Base-by-base conservation (phyloP, 1,140 invertebrate genomes). In the Panagrolaimus sp. region DNA sequence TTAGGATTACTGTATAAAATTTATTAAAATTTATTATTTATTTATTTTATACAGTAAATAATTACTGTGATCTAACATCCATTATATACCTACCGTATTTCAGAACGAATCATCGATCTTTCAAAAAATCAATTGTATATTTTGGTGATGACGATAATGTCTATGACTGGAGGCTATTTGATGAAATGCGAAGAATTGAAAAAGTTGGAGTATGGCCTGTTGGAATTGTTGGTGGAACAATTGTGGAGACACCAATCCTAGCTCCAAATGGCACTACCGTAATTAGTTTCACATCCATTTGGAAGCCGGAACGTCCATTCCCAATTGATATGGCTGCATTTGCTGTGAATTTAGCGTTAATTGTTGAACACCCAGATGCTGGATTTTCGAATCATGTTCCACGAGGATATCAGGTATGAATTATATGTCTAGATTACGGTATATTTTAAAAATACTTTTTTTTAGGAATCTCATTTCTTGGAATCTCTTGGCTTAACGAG, bases 81-180 rank as follows among this genome's bases (percentile, higher is more conserved):
- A n/a, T n/a, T n/a, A n/a, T n/a, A n/a, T n/a, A n/a, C n/a, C n/a
- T n/a, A n/a, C n/a, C n/a, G n/a, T 24, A 7, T 58, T 58, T 9
- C 17, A 58, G 52, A 28, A 58, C 52, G 15, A 58, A 58, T 65
- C 70, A 65, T 44, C 46, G 15, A 21, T 38, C 44, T 28, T 58
- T 43, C 21, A 47, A 74, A 21, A 74, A 87, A 71, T 92, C 91
- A 2, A 89, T 96, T 48, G 89, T 98, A 0, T 99, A 92, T 86
- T 98, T 99, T 86, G 95, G 94, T 84, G 96, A 99, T 84, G 96
- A 99, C 85, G 96, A 99, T 83, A 99, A 99, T 83, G 91, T 91
- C 1, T 97, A 97, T 83, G 89, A 90, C 72, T 81, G 94, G 21
- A 89, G 91, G 83, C 83, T 97, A 46, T 96, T 97, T 86, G 88